A percentile compares a stretch with the other conserved stretches of the same genome.
These are phyloP conservation scores for Trichomalopsis sarcophagae DNA, from an alignment of 1,140 invertebrate species.

Conservation along the genomic window DNA sequence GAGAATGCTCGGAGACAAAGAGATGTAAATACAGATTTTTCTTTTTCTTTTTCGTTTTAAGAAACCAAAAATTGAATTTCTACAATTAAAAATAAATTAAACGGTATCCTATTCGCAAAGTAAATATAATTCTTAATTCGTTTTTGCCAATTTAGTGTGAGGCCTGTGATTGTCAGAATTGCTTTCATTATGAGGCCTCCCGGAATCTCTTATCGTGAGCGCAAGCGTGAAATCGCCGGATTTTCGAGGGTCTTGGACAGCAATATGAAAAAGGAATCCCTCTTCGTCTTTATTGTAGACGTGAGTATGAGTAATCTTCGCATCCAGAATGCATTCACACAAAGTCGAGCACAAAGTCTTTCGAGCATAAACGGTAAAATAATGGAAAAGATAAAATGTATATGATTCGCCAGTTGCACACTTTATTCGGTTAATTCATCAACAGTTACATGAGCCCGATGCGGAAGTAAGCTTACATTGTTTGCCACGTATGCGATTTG, in stretches of 20 bases:
- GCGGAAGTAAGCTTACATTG: conserved; percentile 41
- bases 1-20: neutral
- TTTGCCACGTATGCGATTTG: neutral
- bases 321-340: conserved; percentile 23
- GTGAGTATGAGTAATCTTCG: conserved; percentile 35
- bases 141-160: conserved; percentile 38
- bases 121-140: neutral
- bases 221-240: conserved; percentile 49
- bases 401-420: neutral
- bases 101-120: neutral
- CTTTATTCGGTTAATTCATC: neutral
- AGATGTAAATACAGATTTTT: neutral
- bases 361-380: conserved; percentile 44
- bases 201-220: conserved; percentile 39
- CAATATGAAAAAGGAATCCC: conserved; percentile 45
- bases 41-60: neutral
- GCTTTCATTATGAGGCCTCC: conserved; percentile 10
- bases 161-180: conserved; percentile 23
- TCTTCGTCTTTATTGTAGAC: conserved; percentile 28
- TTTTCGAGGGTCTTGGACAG: conserved; percentile 50
- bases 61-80: conserved; percentile 2
- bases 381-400: conserved; percentile 29
- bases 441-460: neutral
- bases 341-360: conserved; percentile 24
- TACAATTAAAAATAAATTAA: neutral